A percentile compares a stretch with the other conserved stretches of the same genome.
These are phyloP conservation scores for Nasonia longicornis DNA, from an alignment of 1,140 invertebrate species.

Conservation along the genomic window DNA sequence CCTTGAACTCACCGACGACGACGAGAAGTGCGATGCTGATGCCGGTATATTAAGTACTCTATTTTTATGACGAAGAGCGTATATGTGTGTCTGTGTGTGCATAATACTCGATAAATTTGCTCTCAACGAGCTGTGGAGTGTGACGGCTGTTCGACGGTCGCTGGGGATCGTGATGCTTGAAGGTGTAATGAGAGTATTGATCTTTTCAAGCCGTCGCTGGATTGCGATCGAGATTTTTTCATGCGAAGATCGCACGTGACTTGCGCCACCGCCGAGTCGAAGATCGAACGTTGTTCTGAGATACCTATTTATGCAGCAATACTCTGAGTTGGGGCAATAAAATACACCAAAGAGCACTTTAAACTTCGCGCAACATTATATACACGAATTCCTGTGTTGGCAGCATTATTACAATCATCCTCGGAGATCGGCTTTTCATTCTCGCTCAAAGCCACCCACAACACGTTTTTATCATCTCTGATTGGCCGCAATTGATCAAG, in stretches of 20 bases:
- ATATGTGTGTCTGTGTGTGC: not conserved
- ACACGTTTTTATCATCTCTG: slow-evolving; percentile 47
- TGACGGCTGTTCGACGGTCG: not conserved
- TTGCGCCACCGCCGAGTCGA: too few relatives aligned
- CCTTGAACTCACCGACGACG: slow-evolving; percentile 17
- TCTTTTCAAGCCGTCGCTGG: too few relatives aligned
- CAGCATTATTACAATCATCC: not conserved
- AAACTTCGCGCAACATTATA: not conserved
- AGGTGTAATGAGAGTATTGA: not conserved
- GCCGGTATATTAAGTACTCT: not conserved
- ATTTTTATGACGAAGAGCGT: not conserved
- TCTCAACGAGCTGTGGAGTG: not conserved
- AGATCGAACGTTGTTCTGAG: too few relatives aligned
- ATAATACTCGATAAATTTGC: not conserved
- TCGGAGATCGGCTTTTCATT: slow-evolving; percentile 33
- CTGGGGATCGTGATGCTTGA: not conserved
- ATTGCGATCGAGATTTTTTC: too few relatives aligned
- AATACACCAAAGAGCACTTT: not conserved
- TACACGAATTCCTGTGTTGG: not conserved
- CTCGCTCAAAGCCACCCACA: slow-evolving; percentile 49
- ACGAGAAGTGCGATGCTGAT: not conserved
- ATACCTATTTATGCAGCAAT: too few relatives aligned
- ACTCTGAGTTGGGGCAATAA: too few relatives aligned
- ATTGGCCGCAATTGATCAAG: slow-evolving; percentile 56
- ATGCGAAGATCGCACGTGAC: too few relatives aligned